Evolutionary conservation across 2,797 vertebrate genomes (phyloP).

Genomic region (Lagothrix lagotricha): DNA sequence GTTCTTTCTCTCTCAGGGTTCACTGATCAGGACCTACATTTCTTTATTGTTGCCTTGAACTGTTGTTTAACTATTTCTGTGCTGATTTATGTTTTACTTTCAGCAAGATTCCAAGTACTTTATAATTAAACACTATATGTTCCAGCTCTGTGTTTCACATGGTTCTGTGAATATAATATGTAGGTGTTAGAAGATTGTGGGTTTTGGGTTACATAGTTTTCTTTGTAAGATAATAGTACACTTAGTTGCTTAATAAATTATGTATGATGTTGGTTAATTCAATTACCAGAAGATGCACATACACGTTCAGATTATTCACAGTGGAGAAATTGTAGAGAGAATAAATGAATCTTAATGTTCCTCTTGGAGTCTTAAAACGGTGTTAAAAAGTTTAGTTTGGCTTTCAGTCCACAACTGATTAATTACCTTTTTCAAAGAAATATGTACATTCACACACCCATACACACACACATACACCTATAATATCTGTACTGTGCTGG

Average conservation of each 20-base stretch:
- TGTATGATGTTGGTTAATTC: conserved; percentile 19
- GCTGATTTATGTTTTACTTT: not conserved
- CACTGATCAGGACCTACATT: not conserved
- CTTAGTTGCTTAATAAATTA: conserved; percentile 20
- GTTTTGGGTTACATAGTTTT: not conserved
- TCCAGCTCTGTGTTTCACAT: not conserved
- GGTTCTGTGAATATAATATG: not conserved
- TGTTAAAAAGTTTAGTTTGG: not conserved
- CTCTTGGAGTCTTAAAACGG: conserved; percentile 18
- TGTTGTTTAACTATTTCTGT: not conserved
- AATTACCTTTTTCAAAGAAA: not conserved
- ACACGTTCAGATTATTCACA: not conserved
- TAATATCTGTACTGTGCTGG: not conserved
- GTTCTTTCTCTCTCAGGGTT: not conserved
- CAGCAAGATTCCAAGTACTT: not conserved
- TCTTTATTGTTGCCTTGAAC: not conserved
- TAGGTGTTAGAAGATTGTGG: not conserved
- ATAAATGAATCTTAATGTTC: conserved; percentile 9
- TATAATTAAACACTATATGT: not conserved
- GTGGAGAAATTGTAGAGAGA: not conserved
- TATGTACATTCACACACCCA: not conserved
- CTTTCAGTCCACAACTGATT: not conserved
- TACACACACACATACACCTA: not conserved
- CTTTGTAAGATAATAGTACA: not conserved
- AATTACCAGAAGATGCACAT: not conserved